Evolutionary conservation across 2,888 invertebrate genomes (phyloP), one percentile per base, ranked within the genome.

Genomic region (Empis livida): DNA sequence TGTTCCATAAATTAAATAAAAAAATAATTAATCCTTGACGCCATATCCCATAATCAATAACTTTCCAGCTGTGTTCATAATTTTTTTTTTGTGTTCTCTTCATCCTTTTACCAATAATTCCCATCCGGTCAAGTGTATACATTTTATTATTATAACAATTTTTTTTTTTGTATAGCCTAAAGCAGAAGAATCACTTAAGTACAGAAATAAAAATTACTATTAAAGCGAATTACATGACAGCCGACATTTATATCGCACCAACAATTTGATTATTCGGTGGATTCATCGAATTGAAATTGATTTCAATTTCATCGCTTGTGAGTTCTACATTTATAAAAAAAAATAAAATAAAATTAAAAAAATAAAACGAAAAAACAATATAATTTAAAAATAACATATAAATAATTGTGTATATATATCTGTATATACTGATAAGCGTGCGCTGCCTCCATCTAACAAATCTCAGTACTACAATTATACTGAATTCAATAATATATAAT

Each of bases 211-310:
- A 46, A 48, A 51, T 51, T 53, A 50, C 49, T 51, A 53, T 52
- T 52, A 51, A 52, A 49, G 50, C 51, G 52, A 52, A 53, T 54
- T 55, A 55, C 53, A 51, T 51, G 54, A 54, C 53, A 50, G 53
- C 49, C 49, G 50, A 50, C 54, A 49, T 52, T 54, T 51, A 54
- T 54, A 52, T 52, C 48, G 51, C 54, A 49, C 53, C 51, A n/a
- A 52, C 53, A 53, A 51, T 53, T 53, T 53, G 53, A 53, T 50
- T 53, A 52, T 53, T 50, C 37, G 42, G 44, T 46, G n/a, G 5
- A 14, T 35, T 35, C 9, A 14, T n/a, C 14, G n/a, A 14, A 14
- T 17, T 13, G 17, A 39, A 39, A 39, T 39, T 39, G 39, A 39
- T 39, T 39, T 39, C 17, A 39, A 39, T 39, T 39, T 39, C 17